Conservation (phyloP, 2,797 vertebrate species). For the Pangasius krempfi region DNA sequence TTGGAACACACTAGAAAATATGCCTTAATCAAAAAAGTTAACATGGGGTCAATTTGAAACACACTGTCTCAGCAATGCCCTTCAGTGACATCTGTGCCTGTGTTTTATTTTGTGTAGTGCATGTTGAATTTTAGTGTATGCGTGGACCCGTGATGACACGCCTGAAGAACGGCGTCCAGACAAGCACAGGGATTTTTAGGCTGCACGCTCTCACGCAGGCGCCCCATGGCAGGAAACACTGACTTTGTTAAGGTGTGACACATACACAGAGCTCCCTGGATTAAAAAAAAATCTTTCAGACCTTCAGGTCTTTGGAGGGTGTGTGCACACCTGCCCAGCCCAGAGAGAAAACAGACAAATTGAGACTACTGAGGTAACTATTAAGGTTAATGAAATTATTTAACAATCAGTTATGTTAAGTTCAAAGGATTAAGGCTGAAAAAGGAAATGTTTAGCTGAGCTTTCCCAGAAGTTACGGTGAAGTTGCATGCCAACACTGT, state of each 20-base stretch:
- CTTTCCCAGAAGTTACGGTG: conserved; percentile 7
- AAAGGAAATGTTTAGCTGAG: conserved; percentile 2
- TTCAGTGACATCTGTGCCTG: not conserved
- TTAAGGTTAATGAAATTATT: not conserved
- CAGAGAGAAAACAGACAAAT: conserved; percentile 24
- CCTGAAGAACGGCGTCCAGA: conserved; percentile 46
- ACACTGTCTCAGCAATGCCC: not conserved
- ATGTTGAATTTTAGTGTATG: not conserved
- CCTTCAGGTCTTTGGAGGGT: conserved; percentile 33
- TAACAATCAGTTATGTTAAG: not conserved
- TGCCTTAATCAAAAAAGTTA: not conserved
- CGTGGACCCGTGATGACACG: conserved; percentile 43
- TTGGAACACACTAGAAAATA: not conserved
- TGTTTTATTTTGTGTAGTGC: not conserved
- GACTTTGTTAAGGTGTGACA: not conserved
- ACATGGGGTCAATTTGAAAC: not conserved
- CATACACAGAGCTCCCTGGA: conserved; percentile 5
- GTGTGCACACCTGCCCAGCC: conserved; percentile 27
- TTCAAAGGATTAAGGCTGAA: not conserved
- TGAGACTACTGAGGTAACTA: not conserved
- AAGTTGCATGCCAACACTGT: conserved; percentile 14
- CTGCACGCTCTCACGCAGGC: conserved; percentile 44
- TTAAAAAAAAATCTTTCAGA: conserved; percentile 6
- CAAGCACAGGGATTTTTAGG: conserved; percentile 24
- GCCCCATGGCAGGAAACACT: conserved; percentile 46